These are phyloP conservation scores for Pseudomyrmex pallidus DNA, from an alignment of 1,140 invertebrate genomes.

Conservation along the genomic window DNA sequence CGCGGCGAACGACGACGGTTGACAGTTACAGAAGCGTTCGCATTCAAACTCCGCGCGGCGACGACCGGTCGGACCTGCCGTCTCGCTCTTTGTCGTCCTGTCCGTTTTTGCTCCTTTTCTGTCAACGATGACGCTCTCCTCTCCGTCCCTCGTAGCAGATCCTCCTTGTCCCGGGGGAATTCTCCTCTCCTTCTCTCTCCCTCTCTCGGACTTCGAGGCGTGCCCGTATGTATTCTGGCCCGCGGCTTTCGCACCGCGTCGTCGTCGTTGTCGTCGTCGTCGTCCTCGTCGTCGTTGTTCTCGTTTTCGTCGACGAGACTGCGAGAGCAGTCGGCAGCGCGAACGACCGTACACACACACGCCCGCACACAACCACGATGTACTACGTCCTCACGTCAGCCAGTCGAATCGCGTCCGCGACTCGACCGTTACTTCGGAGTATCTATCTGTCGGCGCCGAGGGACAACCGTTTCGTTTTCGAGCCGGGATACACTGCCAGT, in stretches of 20 bases:
- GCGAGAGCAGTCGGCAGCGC: conserved; percentile 23
- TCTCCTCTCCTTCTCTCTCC: not conserved
- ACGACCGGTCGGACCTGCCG: conserved; percentile 10
- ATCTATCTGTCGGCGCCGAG: conserved; percentile 55
- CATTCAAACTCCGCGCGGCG: conserved; percentile 75
- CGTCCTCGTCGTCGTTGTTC: conserved; percentile 29
- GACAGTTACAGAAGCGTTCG: conserved; percentile 76
- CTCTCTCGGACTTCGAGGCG: conserved; percentile 30
- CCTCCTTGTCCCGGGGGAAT: not conserved
- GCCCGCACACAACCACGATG: not conserved
- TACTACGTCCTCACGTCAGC: conserved; percentile 7
- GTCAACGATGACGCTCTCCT: not conserved
- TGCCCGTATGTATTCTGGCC: conserved; percentile 15
- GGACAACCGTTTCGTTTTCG: conserved; percentile 72
- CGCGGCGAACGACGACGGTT: conserved; percentile 67
- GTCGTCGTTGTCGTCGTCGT: conserved; percentile 10
- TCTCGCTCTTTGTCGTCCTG: conserved; percentile 7
- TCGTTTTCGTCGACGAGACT: conserved; percentile 39
- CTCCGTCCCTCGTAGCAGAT: not conserved
- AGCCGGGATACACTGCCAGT: conserved; percentile 77
- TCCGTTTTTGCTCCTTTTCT: not conserved
- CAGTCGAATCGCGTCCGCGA: conserved; percentile 59
- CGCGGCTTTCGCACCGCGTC: conserved; percentile 1
- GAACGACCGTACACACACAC: not conserved
- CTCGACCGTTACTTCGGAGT: conserved; percentile 66